phyloP scores from a whole-genome alignment of 2,888 invertebrate species.

The Clunio marinus region DNA sequence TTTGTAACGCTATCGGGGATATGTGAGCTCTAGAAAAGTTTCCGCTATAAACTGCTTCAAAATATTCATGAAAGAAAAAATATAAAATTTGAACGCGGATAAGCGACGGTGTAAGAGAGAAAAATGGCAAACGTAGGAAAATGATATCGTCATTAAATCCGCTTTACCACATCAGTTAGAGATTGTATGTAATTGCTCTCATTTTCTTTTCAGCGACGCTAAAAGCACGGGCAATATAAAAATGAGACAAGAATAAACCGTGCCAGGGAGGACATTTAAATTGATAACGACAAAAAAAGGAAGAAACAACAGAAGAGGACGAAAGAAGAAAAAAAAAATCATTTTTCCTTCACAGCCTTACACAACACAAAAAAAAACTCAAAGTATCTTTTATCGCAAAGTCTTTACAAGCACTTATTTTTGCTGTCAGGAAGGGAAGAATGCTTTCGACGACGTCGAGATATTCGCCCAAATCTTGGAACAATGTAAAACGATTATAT shows the following conservation, averaged over 20 bases:
- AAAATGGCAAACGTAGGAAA: constrained; percentile 15
- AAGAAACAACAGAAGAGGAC: no score
- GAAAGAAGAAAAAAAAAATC: not conserved
- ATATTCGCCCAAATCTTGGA: not conserved
- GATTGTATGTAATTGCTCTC: constrained; percentile 28
- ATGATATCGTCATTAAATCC: constrained; percentile 35
- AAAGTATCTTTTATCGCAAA: not conserved
- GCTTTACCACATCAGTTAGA: constrained; percentile 4
- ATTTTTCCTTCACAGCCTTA: not conserved
- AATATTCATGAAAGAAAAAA: no score
- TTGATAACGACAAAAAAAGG: constrained; percentile 14
- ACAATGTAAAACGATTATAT: constrained; percentile 20
- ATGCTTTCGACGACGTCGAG: not conserved
- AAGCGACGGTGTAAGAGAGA: not conserved
- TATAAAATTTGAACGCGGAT: no score
- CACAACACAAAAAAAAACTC: not conserved
- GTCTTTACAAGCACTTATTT: not conserved
- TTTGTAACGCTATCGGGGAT: no score
- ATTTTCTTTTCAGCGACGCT: not conserved
- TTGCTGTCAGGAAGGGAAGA: constrained; percentile 4
- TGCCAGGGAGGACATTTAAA: constrained; percentile 1
- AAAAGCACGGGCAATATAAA: not conserved
- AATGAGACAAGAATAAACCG: not conserved
- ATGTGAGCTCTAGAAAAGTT: no score
- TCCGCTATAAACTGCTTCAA: no score